Evolutionary conservation across 2,113 vertebrate genomes (phyloP), one percentile per base, ranked within the genome.

Genomic region (Pimephales promelas): DNA sequence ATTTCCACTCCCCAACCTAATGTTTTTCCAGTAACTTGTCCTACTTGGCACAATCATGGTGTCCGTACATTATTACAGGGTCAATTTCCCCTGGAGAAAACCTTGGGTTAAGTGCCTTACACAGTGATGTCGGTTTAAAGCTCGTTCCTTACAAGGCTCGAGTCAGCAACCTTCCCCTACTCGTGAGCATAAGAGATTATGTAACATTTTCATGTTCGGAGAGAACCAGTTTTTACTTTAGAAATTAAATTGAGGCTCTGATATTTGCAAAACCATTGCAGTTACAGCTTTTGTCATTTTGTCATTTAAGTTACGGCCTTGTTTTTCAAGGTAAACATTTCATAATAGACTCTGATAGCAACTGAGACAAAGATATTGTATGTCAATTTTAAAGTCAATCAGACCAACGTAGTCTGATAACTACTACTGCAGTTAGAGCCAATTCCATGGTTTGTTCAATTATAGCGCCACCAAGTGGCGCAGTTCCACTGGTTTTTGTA

Each of bases 51-150:
- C 45, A 52, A 26, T 52, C 71, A 26, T 52, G 71, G 71, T 26
- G 24, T 52, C 43, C 43, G 3, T 52, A 52, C 47, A 10, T 74
- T 47, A 18, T 74, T 74, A 72, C 36, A 24, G 68, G n/a, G 68
- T 45, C 22, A 72, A 9, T 72, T 13, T n/a, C n/a, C 68, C 68
- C 40, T n/a, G 26, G 16, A 22, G 45, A 16, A 52, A 31, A 28
- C 45, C 72, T 52, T 52, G 72, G 72, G 47, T 74, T 74, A 52
- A 74, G 43, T 74, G 72, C 45, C 47, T 74, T 28, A 31, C 45
- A 74, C 72, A 52, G 1, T 74, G 8, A 74, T 74, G 45, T 10
- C 7, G 8, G 13, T 52, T 74, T 26, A 52, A 52, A 14, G 24
- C 72, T 74, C 26, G 13, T 72, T 72, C n/a, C 40, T 72, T 72